These are phyloP conservation scores for Acanthosepion esculentum DNA, from an alignment of 2,888 invertebrate genomes.

Conservation along the genomic window DNA sequence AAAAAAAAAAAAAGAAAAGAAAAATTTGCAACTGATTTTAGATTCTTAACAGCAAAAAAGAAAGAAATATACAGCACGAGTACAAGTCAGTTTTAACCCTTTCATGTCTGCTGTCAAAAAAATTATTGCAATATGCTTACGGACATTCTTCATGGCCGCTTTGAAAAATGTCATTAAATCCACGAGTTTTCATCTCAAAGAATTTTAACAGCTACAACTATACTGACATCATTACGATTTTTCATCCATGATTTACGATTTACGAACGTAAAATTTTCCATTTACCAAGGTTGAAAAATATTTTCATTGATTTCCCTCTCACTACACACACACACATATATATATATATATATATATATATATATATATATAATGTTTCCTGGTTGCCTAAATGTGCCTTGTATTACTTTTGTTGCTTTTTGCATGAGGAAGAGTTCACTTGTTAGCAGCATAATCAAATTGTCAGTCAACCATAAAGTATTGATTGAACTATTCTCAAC, in stretches of 20 bases:
- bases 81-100: neutral
- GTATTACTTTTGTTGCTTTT: neutral
- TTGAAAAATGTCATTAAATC: conserved; percentile 33
- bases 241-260: neutral
- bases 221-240: neutral
- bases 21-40: neutral
- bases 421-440: neutral
- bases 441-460: neutral
- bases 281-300: neutral
- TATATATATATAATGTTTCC: neutral
- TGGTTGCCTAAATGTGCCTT: neutral
- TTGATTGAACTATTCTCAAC: conserved; percentile 33
- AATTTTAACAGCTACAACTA: neutral
- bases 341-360: neutral
- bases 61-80: neutral
- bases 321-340: neutral
- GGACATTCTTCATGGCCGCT: neutral
- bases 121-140: neutral
- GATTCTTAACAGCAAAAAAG: neutral
- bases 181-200: neutral
- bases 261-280: neutral
- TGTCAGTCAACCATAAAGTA: conserved; percentile 23
- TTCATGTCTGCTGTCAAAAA: conserved; percentile 3
- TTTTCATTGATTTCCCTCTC: neutral
- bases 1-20: neutral